These are phyloP conservation scores for Misgurnus mizolepis DNA, from an alignment of 2,113 vertebrate species.

Conservation along the genomic window DNA sequence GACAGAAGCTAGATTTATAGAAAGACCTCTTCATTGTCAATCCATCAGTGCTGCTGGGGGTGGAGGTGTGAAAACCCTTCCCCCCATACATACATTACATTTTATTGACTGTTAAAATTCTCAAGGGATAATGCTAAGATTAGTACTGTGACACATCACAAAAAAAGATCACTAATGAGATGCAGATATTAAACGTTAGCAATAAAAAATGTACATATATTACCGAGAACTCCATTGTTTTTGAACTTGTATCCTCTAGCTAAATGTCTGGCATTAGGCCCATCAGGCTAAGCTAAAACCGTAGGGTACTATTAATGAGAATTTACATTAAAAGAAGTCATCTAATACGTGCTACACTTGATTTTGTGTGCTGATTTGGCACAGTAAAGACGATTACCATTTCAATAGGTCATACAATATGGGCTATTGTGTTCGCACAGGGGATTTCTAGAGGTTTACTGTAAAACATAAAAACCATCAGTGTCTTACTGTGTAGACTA, in stretches of 20 bases:
- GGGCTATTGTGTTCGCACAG: conserved; percentile 23
- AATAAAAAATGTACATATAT: conserved; percentile 45
- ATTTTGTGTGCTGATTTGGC: conserved; percentile 23
- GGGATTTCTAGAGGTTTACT: conserved; percentile 32
- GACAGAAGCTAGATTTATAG: background rate
- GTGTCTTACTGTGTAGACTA: conserved; percentile 11
- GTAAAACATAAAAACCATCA: conserved; percentile 39
- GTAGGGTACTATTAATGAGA: conserved; percentile 12
- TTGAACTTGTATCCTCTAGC: conserved; percentile 1
- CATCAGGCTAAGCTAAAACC: background rate
- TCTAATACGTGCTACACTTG: conserved; percentile 15
- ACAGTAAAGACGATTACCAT: conserved; percentile 24
- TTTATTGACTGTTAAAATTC: conserved; percentile 7
- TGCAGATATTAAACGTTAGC: conserved; percentile 14
- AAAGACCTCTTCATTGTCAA: background rate
- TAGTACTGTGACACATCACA: background rate
- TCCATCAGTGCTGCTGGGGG: conserved; percentile 12
- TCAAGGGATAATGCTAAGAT: conserved; percentile 1
- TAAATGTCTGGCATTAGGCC: background rate
- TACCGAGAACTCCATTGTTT: background rate
- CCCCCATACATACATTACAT: background rate
- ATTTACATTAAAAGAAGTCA: conserved; percentile 9
- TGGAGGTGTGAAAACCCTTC: conserved; percentile 14
- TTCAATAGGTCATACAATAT: conserved; percentile 12
- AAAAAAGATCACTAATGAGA: conserved; percentile 41